Conservation (phyloP, 30 jellyfish, hydroid and myxozoan genomes). For the Turritopsis rubra region DNA sequence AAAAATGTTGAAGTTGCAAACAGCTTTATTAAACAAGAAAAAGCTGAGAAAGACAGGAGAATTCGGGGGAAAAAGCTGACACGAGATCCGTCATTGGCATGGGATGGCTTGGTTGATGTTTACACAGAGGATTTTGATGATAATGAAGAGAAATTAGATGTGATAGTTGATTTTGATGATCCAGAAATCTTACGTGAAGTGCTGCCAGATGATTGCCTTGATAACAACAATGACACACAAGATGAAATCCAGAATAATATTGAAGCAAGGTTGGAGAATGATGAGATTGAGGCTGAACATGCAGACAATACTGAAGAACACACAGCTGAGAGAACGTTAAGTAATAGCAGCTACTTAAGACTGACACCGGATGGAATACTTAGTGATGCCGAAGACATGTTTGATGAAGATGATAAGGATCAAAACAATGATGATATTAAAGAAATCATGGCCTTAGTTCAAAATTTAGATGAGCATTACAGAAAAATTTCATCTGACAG, state of each 20-base stretch:
- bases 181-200: not conserved
- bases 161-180: slow-evolving; percentile 1
- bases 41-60: too few species aligned
- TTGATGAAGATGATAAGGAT: not conserved
- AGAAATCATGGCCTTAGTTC: not conserved
- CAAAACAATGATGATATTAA: not conserved
- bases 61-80: not conserved
- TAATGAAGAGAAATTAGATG: slow-evolving; percentile 2
- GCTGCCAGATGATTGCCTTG: not conserved
- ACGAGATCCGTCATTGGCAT: not conserved
- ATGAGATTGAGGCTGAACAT: not conserved
- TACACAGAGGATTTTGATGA: not conserved
- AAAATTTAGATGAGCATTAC: not conserved
- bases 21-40: not conserved
- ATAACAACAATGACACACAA: too few species aligned
- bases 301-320: not conserved
- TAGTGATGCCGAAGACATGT: not conserved
- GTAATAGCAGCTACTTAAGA: not conserved
- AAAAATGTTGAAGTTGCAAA: not conserved
- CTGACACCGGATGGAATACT: slow-evolving; percentile 11
- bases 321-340: not conserved
- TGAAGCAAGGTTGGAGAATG: not conserved
- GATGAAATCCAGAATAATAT: not conserved
- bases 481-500: not conserved
- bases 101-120: slow-evolving; percentile 4